A percentile compares a stretch with the other conserved stretches of the same genome.
Conservation (phyloP, 2,113 vertebrate species). For the Addax nasomaculatus region DNA sequence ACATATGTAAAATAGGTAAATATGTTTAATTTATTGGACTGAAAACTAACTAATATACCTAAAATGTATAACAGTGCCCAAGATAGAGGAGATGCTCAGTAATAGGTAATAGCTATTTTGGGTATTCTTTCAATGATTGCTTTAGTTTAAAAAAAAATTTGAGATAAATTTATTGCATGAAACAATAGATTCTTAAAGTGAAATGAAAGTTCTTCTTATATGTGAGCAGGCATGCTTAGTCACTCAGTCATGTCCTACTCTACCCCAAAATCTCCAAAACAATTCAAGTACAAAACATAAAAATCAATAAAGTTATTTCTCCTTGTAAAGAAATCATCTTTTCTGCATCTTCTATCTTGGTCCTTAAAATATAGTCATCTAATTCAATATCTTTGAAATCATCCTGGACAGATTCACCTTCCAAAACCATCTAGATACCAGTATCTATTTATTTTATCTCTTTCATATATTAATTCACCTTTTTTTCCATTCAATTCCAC, state of each 20-base stretch:
- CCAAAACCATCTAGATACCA: neutral
- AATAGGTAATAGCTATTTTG: neutral
- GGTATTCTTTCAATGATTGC: neutral
- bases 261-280: neutral
- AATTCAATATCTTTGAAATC: slow-evolving; percentile 5
- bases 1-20: neutral
- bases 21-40: neutral
- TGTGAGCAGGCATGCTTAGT: neutral
- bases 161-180: neutral
- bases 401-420: neutral
- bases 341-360: neutral
- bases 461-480: neutral
- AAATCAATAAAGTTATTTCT: neutral
- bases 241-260: neutral
- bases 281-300: neutral
- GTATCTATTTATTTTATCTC: neutral
- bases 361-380: neutral
- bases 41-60: neutral
- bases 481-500: neutral
- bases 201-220: neutral
- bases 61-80: neutral
- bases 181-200: neutral
- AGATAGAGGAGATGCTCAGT: neutral
- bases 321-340: neutral
- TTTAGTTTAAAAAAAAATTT: neutral